Evolutionary conservation across 2,113 vertebrate genomes (phyloP), one percentile per base, ranked within the genome.

Genomic region (Alligator sinensis): DNA sequence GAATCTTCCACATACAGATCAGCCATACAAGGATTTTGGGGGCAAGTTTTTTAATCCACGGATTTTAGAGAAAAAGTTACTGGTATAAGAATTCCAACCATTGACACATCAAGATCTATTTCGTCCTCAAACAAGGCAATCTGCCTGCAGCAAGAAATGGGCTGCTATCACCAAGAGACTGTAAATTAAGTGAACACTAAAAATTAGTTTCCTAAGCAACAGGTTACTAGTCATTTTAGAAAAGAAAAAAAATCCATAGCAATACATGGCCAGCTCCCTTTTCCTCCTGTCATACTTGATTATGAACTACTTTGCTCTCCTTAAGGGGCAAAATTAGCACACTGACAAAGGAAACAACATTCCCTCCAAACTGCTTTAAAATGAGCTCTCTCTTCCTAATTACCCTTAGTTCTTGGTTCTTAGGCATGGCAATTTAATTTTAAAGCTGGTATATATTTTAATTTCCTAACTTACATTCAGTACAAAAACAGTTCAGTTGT

Each of bases 171-270:
- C 8, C 76, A 62, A 84, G 80, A 30, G 80, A 18, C 80, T 84
- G 3, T 38, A 85, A 74, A 87, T 25, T 60, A 80, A 83, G 62
- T 30, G 54, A 64, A 21, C 30, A 59, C 30, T 70, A 84, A 86
- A 15, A 72, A 68, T 70, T 82, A 70, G 74, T 19, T 61, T 76
- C 47, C n/a, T 90, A 95, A 91, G 82, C 27, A 75, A 89, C 62
- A 28, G 61, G 30, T 75, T 77, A 90, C 60, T 88, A 91, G 87
- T 79, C 80, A 82, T 82, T 92, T 70, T 82, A 86, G 94, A 34
- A 85, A 85, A 82, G 66, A 27, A 55, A 80, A 89, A 91, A 27
- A 77, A 92, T 79, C 61, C 91, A 7, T 12, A 60, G 63, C 83
- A 89, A 68, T 21, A 78, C 66, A 55, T 58, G n/a, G 38, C 80